Percentiles rank a stretch among this genome's conserved stretches.
Conservation (phyloP, 2,113 vertebrate genomes). For the Condylura cristata region DNA sequence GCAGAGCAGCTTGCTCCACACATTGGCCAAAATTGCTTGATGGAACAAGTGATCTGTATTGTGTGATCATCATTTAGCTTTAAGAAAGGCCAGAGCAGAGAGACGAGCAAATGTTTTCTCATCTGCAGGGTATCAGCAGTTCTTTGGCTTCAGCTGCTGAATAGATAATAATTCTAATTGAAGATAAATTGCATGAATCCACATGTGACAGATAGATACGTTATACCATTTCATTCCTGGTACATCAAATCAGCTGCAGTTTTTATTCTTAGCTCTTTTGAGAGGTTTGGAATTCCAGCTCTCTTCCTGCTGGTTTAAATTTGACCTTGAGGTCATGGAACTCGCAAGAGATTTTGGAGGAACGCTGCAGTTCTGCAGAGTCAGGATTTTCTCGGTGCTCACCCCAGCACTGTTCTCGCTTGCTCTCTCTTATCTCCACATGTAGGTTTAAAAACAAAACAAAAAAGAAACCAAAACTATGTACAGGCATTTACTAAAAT, state of each 20-base stretch:
- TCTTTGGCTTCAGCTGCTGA: slow-evolving; percentile 83
- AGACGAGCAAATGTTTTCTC: slow-evolving; percentile 80
- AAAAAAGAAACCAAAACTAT: too few relatives aligned
- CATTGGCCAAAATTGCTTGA: slow-evolving; percentile 59
- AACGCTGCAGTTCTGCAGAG: background rate
- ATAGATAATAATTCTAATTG: slow-evolving; percentile 87
- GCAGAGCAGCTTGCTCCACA: slow-evolving; percentile 76
- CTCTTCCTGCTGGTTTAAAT: background rate
- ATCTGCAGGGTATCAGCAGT: slow-evolving; percentile 85
- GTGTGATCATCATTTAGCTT: slow-evolving; percentile 82
- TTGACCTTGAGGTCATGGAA: slow-evolving; percentile 27
- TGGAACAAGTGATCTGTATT: slow-evolving; percentile 74
- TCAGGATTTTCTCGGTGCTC: background rate
- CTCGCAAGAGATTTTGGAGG: background rate
- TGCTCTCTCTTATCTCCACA: background rate
- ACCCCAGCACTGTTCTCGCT: background rate
- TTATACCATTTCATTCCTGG: slow-evolving; percentile 67
- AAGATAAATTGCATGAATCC: slow-evolving; percentile 85
- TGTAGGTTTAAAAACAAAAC: background rate
- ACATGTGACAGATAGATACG: slow-evolving; percentile 80
- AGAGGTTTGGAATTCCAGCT: slow-evolving; percentile 61
- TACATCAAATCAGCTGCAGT: slow-evolving; percentile 71
- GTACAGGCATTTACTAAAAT: background rate
- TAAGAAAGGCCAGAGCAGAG: slow-evolving; percentile 82
- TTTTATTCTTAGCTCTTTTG: slow-evolving; percentile 58